Evolutionary conservation across 2,113 vertebrate genomes (phyloP), one percentile per base, ranked within the genome.

Genomic region (Xiphophorus maculatus): DNA sequence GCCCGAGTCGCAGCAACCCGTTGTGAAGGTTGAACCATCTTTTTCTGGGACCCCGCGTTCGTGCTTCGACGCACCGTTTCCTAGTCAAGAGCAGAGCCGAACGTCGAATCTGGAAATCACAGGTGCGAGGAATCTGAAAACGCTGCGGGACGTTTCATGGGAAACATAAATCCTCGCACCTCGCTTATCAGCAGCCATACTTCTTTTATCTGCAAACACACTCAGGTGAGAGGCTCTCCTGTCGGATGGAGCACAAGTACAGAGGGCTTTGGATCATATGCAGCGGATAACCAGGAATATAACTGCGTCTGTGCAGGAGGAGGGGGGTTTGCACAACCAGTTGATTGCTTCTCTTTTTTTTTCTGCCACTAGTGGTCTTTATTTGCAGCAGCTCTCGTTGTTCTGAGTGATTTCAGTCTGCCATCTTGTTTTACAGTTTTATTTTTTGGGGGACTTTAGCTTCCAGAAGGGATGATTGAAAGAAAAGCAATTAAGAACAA

Each of bases 121-220:
- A 54, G 58, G 74, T 79, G 40, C 40, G 66, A 71, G 61, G 69
- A 73, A 77, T 71, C 74, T 54, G 14, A 60, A 75, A 80, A 87
- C 37, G 27, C 5, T 0, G 28, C 27, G 27, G 10, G 30, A 27
- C 73, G 3, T 85, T 44, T 77, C 73, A 80, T 81, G 14, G 76
- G 9, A 60, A 75, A 80, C 73, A 63, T n/a, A 35, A 76, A 68
- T 61, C 29, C 13, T 22, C 2, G 13, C 10, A 61, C 67, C 77
- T 37, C 44, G 29, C 30, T 66, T 30, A 61, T 44, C 64, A 75
- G 15, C 76, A 60, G 10, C 19, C n/a, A 35, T 6, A 4, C 32
- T 4, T 69, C 2, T 81, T 63, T 63, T 44, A 75, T 66, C 70
- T 54, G 22, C 63, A 51, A 58, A 35, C 27, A 12, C 0, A 1